A percentile compares a stretch with the other conserved stretches of the same genome.
Evolutionary conservation across 1,140 invertebrate genomes (phyloP).

Genomic region (Lepidurus packardi): DNA sequence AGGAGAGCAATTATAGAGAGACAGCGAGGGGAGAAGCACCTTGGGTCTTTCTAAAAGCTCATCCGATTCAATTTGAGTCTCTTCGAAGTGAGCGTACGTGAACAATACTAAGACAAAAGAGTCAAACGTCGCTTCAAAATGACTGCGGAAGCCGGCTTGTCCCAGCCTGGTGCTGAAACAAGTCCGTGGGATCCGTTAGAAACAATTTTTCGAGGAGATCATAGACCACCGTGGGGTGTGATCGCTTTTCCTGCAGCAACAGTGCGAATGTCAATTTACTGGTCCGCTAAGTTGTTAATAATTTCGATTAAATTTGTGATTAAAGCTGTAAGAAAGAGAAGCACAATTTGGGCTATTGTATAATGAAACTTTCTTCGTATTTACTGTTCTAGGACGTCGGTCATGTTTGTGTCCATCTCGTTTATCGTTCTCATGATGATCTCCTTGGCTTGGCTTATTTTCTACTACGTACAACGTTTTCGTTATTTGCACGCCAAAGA

Average conservation of each 20-base stretch:
- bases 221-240: slow-evolving; percentile 6
- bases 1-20: not conserved
- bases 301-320: not conserved
- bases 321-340: slow-evolving; percentile 26
- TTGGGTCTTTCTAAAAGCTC: slow-evolving; percentile 7
- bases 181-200: not conserved
- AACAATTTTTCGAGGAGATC: not conserved
- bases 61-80: not conserved
- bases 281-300: slow-evolving; percentile 25
- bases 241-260: slow-evolving; percentile 26
- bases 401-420: slow-evolving; percentile 87
- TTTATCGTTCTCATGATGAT: slow-evolving; percentile 93
- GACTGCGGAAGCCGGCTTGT: not conserved
- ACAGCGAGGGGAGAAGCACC: not conserved
- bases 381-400: slow-evolving; percentile 64
- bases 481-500: slow-evolving; percentile 88
- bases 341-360: not conserved
- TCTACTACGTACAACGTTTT: slow-evolving; percentile 90
- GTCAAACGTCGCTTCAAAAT: not conserved
- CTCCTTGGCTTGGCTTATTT: slow-evolving; percentile 84
- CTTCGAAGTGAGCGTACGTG: not conserved
- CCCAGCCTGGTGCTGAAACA: not conserved
- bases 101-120: not conserved
- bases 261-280: slow-evolving; percentile 32
- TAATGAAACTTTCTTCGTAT: slow-evolving; percentile 32